Conservation (phyloP, 64 coral and sea anemone genomes). For the Montipora foliosa region DNA sequence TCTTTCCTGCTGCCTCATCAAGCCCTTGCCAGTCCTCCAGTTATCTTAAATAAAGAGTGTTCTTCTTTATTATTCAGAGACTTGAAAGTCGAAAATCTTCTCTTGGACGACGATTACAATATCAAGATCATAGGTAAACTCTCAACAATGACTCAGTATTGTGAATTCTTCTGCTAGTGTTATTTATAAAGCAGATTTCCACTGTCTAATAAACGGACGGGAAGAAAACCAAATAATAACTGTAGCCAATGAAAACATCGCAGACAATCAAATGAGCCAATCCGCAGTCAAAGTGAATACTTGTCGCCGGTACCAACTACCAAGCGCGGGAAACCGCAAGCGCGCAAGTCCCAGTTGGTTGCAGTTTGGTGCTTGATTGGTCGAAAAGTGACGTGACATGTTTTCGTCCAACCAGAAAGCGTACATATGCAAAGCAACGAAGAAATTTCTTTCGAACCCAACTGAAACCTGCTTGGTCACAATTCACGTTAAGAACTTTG, state of each 20-base stretch:
- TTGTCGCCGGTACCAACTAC: too few species aligned
- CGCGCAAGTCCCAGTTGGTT: background rate
- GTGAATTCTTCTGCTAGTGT: too few species aligned
- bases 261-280: too few species aligned
- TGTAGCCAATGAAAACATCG: background rate
- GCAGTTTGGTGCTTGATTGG: background rate
- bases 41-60: background rate
- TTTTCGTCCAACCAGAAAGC: background rate
- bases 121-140: conserved; percentile 97
- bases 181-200: too few species aligned
- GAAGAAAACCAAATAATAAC: too few species aligned
- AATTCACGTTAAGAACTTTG: too few species aligned
- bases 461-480: background rate
- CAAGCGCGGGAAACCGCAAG: too few species aligned
- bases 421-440: background rate
- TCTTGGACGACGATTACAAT: conserved; percentile 92
- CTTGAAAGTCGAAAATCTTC: conserved; percentile 96
- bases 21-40: too few species aligned
- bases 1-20: too few species aligned
- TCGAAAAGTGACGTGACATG: background rate
- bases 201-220: too few species aligned
- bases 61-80: conserved; percentile 58
- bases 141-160: background rate
- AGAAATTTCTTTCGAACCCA: background rate
- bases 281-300: too few species aligned